Conservation (phyloP, 2,797 vertebrate species). For the Mico argentatus region DNA sequence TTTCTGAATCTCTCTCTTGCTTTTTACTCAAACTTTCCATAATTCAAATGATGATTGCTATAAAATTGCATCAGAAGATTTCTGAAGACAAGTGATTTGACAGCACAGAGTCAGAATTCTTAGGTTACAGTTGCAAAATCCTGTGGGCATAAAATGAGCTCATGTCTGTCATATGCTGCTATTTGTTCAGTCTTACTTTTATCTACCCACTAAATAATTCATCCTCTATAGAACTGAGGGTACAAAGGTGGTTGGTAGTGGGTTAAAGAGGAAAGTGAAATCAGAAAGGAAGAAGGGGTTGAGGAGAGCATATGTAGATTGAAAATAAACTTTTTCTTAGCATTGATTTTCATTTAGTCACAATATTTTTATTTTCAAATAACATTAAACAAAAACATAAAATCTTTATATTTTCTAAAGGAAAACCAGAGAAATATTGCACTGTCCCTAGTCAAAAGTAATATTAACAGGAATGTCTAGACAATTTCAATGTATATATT, state of each 20-base stretch:
- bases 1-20: background rate
- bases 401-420: background rate
- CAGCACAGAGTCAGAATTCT: background rate
- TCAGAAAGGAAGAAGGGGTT: background rate
- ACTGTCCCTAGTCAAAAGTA: background rate
- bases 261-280: background rate
- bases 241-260: background rate
- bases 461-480: background rate
- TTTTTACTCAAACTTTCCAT: background rate
- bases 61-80: background rate
- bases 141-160: background rate
- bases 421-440: background rate
- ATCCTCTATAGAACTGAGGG: background rate
- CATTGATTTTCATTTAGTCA: background rate
- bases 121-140: background rate
- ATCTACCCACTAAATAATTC: background rate
- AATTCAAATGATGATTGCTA: background rate
- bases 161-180: background rate
- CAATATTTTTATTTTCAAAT: conserved; percentile 4
- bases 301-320: background rate
- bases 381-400: background rate
- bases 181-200: background rate
- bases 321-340: background rate
- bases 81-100: background rate
- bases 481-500: background rate